Percentiles rank a stretch among this genome's conserved stretches.
Evolutionary conservation across 2,797 vertebrate genomes (phyloP).

Genomic region (Chanos chanos): DNA sequence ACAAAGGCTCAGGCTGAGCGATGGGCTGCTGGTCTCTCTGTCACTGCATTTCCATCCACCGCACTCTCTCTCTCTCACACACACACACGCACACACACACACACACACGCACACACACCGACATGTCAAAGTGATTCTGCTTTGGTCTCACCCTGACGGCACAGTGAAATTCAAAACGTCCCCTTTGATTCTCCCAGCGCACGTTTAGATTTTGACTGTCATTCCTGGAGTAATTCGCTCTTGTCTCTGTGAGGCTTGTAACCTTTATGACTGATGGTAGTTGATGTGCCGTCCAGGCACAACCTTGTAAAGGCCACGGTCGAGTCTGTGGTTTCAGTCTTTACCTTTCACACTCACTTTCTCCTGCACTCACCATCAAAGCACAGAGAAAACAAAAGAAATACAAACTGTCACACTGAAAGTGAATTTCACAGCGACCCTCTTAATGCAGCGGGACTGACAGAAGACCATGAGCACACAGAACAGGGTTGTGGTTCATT

Average conservation of each 20-base stretch:
- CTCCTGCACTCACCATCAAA: not conserved
- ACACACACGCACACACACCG: slow-evolving; percentile 37
- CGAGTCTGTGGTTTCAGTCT: too few relatives aligned
- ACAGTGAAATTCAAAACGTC: slow-evolving; percentile 21
- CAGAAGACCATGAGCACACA: slow-evolving; percentile 18
- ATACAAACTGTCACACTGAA: slow-evolving; percentile 4
- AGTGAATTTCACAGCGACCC: slow-evolving; percentile 18
- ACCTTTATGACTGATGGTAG: too few relatives aligned
- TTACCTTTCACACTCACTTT: not conserved
- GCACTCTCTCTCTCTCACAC: slow-evolving; percentile 28
- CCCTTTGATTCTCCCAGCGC: slow-evolving; percentile 5
- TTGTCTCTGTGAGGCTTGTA: too few relatives aligned
- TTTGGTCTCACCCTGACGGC: slow-evolving; percentile 25
- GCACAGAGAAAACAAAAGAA: slow-evolving; percentile 10
- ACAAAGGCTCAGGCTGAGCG: slow-evolving; percentile 31
- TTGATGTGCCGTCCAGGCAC: too few relatives aligned
- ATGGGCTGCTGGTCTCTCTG: slow-evolving; percentile 30
- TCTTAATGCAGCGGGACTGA: slow-evolving; percentile 8
- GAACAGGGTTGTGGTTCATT: slow-evolving; percentile 28
- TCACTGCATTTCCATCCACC: slow-evolving; percentile 26
- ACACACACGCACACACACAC: slow-evolving; percentile 40
- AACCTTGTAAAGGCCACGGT: too few relatives aligned
- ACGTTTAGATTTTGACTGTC: slow-evolving; percentile 4
- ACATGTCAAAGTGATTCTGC: slow-evolving; percentile 11
- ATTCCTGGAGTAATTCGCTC: too few relatives aligned